phyloP scores from a whole-genome alignment of 1,140 invertebrate species.

The Uloborus diversus region DNA sequence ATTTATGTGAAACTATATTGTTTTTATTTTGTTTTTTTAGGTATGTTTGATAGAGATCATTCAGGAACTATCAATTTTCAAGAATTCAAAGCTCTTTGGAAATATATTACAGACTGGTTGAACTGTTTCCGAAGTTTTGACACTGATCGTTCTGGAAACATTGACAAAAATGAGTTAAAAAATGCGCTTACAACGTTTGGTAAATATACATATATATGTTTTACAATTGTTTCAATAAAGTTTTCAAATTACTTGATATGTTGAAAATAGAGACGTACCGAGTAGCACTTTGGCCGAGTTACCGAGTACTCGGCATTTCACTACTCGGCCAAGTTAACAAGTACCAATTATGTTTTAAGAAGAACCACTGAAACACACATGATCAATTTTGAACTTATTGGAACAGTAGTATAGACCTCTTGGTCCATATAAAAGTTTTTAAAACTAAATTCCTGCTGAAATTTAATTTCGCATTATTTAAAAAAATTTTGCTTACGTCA shows the following conservation, averaged over 20 bases:
- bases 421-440: too few species aligned
- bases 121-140: constrained; percentile 95
- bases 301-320: too few species aligned
- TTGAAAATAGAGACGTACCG: too few species aligned
- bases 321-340: too few species aligned
- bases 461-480: too few species aligned
- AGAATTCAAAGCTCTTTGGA: constrained; percentile 95
- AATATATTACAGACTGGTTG: constrained; percentile 99
- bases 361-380: too few species aligned
- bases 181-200: constrained; percentile 92
- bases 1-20: not conserved
- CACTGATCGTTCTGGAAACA: constrained; percentile 93
- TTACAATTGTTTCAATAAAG: not conserved
- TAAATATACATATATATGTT: constrained; percentile 2
- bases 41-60: constrained; percentile 96
- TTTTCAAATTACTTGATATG: not conserved
- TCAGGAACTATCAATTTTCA: constrained; percentile 92
- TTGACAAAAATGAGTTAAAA: constrained; percentile 89
- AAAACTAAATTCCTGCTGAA: too few species aligned
- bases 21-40: constrained; percentile 68
- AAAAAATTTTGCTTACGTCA: too few species aligned
- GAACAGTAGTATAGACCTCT: too few species aligned
- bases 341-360: too few species aligned
- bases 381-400: too few species aligned
- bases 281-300: too few species aligned